These are phyloP conservation scores for Drosophila infuscata DNA, from an alignment of 2,888 invertebrate species.

Conservation along the genomic window DNA sequence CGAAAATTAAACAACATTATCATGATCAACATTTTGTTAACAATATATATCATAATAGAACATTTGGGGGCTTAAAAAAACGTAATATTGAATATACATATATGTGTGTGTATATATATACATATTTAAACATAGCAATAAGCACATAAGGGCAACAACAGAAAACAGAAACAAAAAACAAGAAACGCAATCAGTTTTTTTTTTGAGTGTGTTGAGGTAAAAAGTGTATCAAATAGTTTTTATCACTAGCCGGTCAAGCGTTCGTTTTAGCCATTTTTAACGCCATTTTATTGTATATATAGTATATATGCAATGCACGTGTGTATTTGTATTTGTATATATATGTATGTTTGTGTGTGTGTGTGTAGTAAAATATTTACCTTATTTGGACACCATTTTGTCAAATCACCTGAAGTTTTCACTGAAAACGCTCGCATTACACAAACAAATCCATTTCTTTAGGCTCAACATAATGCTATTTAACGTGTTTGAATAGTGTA, in stretches of 20 bases:
- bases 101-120: slow-evolving; percentile 25
- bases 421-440: slow-evolving; percentile 75
- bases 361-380: slow-evolving; percentile 69
- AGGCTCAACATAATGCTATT: slow-evolving; percentile 63
- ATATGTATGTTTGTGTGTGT: slow-evolving; percentile 31
- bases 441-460: slow-evolving; percentile 48
- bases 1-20: slow-evolving; percentile 75
- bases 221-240: slow-evolving; percentile 53
- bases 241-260: slow-evolving; percentile 74
- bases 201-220: slow-evolving; percentile 43
- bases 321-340: slow-evolving; percentile 18
- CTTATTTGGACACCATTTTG: slow-evolving; percentile 66
- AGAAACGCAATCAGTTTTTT: slow-evolving; percentile 53
- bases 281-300: slow-evolving; percentile 30
- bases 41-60: slow-evolving; percentile 48
- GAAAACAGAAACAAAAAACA: slow-evolving; percentile 70
- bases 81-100: slow-evolving; percentile 47
- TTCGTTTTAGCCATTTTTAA: slow-evolving; percentile 37
- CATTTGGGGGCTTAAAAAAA: slow-evolving; percentile 44
- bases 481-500: slow-evolving; percentile 13
- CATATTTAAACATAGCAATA: slow-evolving; percentile 62
- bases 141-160: slow-evolving; percentile 72
- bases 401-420: slow-evolving; percentile 71
- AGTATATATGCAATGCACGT: slow-evolving; percentile 12
- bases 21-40: slow-evolving; percentile 65